Conservation (phyloP, 1,140 invertebrate genomes). For the Ceratosolen solmsi region DNA sequence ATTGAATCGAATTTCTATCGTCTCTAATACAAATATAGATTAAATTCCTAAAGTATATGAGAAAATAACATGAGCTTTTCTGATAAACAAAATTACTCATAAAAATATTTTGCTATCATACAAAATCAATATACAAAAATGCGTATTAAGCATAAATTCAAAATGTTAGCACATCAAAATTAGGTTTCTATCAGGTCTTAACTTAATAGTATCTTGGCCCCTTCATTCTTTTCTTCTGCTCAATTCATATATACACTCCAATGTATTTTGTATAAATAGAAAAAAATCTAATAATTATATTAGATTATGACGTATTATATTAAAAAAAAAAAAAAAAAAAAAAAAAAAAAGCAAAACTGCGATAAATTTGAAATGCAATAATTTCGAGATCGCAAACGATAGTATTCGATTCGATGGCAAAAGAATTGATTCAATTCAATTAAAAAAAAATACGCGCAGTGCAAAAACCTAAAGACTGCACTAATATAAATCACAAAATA, state of each 20-base stretch:
- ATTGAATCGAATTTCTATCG: not conserved
- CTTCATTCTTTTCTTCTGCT: not conserved
- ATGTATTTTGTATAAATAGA: conserved; percentile 27
- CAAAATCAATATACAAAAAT: not conserved
- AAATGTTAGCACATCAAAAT: conserved; percentile 37
- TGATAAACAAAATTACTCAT: too few relatives aligned
- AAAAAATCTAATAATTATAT: not conserved
- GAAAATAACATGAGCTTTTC: too few relatives aligned
- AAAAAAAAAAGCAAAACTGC: conserved; percentile 11
- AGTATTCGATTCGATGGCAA: conserved; percentile 1
- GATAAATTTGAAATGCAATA: conserved; percentile 33
- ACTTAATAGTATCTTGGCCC: conserved; percentile 24
- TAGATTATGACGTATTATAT: not conserved
- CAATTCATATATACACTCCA: conserved; percentile 37
- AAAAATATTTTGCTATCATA: too few relatives aligned
- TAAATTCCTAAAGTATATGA: too few relatives aligned
- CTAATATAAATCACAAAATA: conserved; percentile 45
- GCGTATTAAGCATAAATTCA: not conserved
- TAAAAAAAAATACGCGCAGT: conserved; percentile 32
- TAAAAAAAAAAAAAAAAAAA: conserved; percentile 23
- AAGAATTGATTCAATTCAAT: conserved; percentile 40
- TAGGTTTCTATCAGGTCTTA: conserved; percentile 1
- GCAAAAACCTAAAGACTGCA: conserved; percentile 15
- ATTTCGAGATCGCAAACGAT: conserved; percentile 34
- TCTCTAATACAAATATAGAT: not conserved